Conservation (phyloP, 2,797 vertebrate genomes). For the Gallirallus australis region DNA sequence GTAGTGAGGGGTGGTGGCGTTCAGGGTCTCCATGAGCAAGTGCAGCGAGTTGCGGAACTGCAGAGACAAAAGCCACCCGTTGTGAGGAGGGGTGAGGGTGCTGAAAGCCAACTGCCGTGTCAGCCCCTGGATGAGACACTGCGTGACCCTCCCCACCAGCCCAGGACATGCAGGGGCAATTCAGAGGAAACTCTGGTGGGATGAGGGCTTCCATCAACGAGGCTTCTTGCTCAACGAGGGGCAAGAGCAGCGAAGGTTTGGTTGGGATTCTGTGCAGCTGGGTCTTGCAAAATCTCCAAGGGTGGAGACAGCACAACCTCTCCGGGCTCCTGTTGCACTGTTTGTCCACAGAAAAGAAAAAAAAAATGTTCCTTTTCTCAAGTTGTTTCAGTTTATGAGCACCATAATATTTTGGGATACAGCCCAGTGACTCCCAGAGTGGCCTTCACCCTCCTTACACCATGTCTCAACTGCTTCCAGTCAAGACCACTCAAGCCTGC, state of each 20-base stretch:
- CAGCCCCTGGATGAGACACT: not conserved
- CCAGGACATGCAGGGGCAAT: not conserved
- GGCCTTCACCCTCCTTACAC: not conserved
- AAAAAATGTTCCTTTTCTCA: not conserved
- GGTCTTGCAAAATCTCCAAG: not conserved
- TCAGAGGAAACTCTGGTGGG: not conserved
- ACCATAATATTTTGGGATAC: fast-evolving
- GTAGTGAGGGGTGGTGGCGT: conserved; percentile 94
- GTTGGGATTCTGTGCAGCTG: fast-evolving
- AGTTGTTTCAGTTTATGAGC: not conserved
- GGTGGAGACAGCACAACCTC: not conserved
- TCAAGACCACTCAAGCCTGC: not conserved
- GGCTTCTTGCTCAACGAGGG: not conserved
- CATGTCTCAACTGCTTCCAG: not conserved
- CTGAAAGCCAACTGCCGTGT: not conserved
- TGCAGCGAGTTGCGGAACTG: conserved; percentile 94
- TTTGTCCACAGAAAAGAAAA: fast-evolving
- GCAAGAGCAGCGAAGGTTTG: not conserved
- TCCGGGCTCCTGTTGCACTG: not conserved
- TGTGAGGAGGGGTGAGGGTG: not conserved
- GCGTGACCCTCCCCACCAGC: fast-evolving
- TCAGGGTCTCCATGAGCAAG: conserved; percentile 95
- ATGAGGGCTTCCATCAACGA: not conserved
- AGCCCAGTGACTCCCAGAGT: not conserved
- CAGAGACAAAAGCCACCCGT: not conserved